A percentile compares a stretch with the other conserved stretches of the same genome.
Evolutionary conservation across 2,888 invertebrate genomes (phyloP).

Genomic region (Folsomia manolachei): DNA sequence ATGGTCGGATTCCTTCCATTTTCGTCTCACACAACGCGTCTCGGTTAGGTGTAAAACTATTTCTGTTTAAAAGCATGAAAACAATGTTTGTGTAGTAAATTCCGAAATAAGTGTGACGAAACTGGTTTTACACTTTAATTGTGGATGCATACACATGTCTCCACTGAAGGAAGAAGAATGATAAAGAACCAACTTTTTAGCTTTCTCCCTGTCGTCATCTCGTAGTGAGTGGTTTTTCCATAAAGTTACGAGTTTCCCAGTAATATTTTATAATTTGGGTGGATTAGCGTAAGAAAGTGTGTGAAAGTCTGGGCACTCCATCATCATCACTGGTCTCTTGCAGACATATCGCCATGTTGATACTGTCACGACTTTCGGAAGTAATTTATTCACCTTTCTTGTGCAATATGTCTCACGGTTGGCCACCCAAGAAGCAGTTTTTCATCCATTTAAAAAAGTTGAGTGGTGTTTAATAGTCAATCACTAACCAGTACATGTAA

Average conservation of each 20-base stretch:
- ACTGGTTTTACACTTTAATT: no score
- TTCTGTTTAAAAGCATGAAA: no score
- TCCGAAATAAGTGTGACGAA: no score
- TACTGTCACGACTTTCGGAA: slow-evolving; percentile 23
- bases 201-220: background rate
- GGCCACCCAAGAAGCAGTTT: background rate
- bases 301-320: slow-evolving; percentile 17
- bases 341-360: slow-evolving; percentile 21
- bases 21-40: no score
- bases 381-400: slow-evolving; percentile 20
- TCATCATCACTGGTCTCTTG: slow-evolving; percentile 16
- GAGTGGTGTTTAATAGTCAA: background rate
- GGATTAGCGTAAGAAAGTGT: slow-evolving; percentile 12
- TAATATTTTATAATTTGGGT: slow-evolving; percentile 22
- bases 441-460: background rate
- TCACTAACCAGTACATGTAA: no score
- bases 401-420: background rate
- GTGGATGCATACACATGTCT: no score
- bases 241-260: background rate
- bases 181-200: background rate
- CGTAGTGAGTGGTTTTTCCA: background rate
- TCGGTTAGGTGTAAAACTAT: no score
- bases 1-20: no score
- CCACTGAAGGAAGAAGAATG: background rate
- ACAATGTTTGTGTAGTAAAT: no score